Evolutionary conservation across 2,888 invertebrate species (phyloP).

Genomic region (Luffia ferchaultella): DNA sequence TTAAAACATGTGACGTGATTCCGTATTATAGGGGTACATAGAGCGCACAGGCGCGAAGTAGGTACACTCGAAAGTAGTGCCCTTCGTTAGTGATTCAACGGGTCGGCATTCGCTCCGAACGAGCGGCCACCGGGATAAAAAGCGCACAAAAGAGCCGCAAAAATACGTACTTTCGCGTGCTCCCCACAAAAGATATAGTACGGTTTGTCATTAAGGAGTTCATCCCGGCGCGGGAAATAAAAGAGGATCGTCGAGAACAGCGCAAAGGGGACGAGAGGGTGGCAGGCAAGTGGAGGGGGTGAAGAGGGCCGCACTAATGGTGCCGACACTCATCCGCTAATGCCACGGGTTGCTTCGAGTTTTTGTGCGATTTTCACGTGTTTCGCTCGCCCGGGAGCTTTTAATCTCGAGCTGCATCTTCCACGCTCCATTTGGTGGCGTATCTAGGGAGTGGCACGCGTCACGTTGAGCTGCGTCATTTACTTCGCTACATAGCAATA

Average conservation of each 20-base stretch:
- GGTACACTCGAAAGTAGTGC: background rate
- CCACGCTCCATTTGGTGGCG: slow-evolving; percentile 44
- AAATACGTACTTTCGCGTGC: slow-evolving; percentile 65
- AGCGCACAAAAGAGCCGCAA: slow-evolving; percentile 61
- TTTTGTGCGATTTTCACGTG: slow-evolving; percentile 65
- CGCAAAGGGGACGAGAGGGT: slow-evolving; percentile 22
- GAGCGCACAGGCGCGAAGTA: background rate
- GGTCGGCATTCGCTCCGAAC: slow-evolving; percentile 9
- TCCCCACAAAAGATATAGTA: slow-evolving; percentile 67
- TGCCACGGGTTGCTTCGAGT: slow-evolving; percentile 62
- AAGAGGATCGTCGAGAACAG: slow-evolving; percentile 54
- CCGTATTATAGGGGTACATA: too few species aligned
- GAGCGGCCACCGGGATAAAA: slow-evolving; percentile 51
- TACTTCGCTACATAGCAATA: background rate
- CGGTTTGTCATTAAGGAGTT: slow-evolving; percentile 68
- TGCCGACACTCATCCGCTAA: slow-evolving; percentile 67
- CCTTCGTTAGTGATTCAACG: background rate
- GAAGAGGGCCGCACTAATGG: slow-evolving; percentile 54
- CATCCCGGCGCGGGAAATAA: slow-evolving; percentile 66
- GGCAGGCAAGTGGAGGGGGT: slow-evolving; percentile 20
- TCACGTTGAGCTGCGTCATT: background rate
- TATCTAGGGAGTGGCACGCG: slow-evolving; percentile 13
- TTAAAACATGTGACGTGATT: too few species aligned
- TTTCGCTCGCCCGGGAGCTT: slow-evolving; percentile 59
- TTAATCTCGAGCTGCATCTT: slow-evolving; percentile 59